These are phyloP conservation scores for Cryptocephalus moraei DNA, from an alignment of 2,888 invertebrate species.

Conservation along the genomic window DNA sequence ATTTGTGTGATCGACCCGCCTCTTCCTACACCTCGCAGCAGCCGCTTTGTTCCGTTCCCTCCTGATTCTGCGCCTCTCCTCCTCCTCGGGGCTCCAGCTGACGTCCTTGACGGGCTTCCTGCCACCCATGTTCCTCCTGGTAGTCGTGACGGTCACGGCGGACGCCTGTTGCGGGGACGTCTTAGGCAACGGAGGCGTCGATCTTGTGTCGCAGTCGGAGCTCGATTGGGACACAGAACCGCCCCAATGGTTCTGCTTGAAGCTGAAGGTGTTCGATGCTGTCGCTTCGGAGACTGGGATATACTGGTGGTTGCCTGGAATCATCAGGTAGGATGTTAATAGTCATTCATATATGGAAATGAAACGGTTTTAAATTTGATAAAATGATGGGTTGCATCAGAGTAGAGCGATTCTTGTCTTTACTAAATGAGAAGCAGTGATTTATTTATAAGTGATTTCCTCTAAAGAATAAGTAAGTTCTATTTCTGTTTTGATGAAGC, in stretches of 20 bases:
- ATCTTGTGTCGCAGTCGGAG: conserved; percentile 33
- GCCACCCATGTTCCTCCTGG: conserved; percentile 72
- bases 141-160: conserved; percentile 15
- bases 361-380: too few species aligned
- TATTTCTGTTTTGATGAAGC: too few species aligned
- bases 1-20: conserved; percentile 93
- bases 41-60: conserved; percentile 95
- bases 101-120: conserved; percentile 67
- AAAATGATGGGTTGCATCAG: too few species aligned
- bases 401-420: too few species aligned
- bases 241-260: conserved; percentile 33
- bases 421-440: too few species aligned
- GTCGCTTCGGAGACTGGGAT: conserved; percentile 33
- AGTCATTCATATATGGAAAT: too few species aligned
- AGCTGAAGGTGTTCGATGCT: conserved; percentile 25
- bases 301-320: conserved; percentile 37
- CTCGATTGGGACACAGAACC: conserved; percentile 34
- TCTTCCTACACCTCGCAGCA: conserved; percentile 92
- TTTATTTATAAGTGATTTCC: too few species aligned
- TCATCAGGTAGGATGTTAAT: too few species aligned
- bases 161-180: conserved; percentile 10
- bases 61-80: conserved; percentile 75
- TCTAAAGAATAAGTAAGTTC: too few species aligned
- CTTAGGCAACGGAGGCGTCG: conserved; percentile 28
- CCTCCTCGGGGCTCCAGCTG: conserved; percentile 82